These are phyloP conservation scores for Lanius collurio DNA, from an alignment of 2,113 vertebrate species.

Conservation along the genomic window DNA sequence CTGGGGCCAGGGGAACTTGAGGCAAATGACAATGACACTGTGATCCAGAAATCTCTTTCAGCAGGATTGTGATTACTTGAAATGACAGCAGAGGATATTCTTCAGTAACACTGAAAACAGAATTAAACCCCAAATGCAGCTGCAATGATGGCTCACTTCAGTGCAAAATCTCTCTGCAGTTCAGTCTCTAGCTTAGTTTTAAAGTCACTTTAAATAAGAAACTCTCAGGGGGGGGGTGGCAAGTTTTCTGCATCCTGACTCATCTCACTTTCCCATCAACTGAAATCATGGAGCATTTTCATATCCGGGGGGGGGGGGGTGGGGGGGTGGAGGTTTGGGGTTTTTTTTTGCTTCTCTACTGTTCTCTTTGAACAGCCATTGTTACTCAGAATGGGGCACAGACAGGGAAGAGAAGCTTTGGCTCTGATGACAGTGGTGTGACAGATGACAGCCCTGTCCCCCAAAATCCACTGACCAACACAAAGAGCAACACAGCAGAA, in stretches of 20 bases:
- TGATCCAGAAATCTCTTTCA: conserved; percentile 10
- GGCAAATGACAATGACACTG: background rate
- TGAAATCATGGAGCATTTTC: background rate
- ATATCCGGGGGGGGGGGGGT: rapidly evolving
- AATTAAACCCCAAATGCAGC: background rate
- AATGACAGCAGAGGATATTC: background rate
- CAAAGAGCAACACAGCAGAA: background rate
- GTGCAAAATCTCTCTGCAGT: background rate
- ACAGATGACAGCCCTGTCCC: background rate
- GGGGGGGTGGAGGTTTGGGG: no score
- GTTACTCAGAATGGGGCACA: background rate
- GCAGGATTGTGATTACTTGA: background rate
- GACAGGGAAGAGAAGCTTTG: background rate
- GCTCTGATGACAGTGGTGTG: background rate
- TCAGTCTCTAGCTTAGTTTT: background rate
- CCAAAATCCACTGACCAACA: background rate
- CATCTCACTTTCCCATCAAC: background rate
- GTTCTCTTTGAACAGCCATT: background rate
- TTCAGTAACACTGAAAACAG: background rate
- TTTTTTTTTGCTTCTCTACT: background rate
- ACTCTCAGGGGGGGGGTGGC: background rate
- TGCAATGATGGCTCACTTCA: background rate
- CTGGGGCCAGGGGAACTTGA: background rate
- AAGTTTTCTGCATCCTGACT: background rate
- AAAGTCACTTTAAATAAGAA: background rate